phyloP scores from a whole-genome alignment of 2,797 vertebrate genomes.

The Hydrophis major region DNA sequence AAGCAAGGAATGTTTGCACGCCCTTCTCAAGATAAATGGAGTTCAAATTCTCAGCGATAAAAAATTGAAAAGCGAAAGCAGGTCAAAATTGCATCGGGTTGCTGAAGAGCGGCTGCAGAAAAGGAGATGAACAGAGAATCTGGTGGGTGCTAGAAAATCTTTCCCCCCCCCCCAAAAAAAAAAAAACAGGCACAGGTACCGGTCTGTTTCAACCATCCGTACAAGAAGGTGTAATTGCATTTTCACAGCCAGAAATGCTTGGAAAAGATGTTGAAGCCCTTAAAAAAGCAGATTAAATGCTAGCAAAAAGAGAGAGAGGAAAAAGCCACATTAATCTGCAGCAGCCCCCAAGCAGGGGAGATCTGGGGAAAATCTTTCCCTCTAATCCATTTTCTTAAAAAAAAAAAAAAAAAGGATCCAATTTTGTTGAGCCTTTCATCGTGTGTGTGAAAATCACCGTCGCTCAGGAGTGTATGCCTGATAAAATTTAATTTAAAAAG shows the following conservation, averaged over 20 bases:
- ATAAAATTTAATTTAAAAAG: neutral
- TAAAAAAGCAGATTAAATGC: neutral
- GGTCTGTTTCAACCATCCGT: neutral
- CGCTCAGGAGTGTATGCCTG: neutral
- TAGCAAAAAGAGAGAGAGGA: no score
- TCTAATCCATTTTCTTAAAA: neutral
- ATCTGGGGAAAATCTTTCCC: neutral
- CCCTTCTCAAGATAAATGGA: neutral
- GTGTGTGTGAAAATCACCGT: rapidly evolving
- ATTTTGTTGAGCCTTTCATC: neutral
- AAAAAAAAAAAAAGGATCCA: neutral
- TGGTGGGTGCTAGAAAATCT: neutral
- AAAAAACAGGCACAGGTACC: rapidly evolving
- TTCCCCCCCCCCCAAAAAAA: neutral
- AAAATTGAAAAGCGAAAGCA: neutral
- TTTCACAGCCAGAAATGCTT: neutral
- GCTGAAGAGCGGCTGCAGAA: neutral
- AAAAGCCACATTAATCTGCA: no score
- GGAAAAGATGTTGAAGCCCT: neutral
- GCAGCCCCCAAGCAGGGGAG: neutral
- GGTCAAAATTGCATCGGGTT: neutral
- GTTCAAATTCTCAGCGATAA: neutral
- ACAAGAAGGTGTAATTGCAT: neutral
- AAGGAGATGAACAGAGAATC: neutral
- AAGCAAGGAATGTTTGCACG: neutral